Evolutionary conservation across 2,888 invertebrate species (phyloP), one percentile per base, ranked within the genome.

Genomic region (Doris montereyensis): DNA sequence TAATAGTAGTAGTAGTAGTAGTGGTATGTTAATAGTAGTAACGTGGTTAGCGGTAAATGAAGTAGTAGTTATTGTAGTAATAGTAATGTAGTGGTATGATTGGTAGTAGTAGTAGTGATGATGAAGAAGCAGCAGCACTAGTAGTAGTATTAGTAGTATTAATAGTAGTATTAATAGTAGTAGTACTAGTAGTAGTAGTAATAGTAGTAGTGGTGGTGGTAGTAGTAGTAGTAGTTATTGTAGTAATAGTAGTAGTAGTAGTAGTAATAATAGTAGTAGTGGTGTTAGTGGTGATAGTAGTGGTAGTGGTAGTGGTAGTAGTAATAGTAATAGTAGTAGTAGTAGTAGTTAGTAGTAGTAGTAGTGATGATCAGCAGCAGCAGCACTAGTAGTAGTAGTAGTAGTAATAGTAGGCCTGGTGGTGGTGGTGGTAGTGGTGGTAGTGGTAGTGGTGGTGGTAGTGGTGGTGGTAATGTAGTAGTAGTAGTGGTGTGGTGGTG

Each of bases 161-260:
- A n/a, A n/a, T n/a, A n/a, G n/a, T n/a, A 68, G 68, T 68, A 68
- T 24, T 30, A 68, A 30, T 30, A 68, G 68, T 24, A 68, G 68
- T 24, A 68, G 68, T 68, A 68, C 28, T 68, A 68, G 68, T 30
- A 68, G 68, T 68, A 68, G 68, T 68, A 68, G 68, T 30, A 68
- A 30, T 68, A 68, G 68, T 68, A 68, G 68, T 68, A 68, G 68
- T 68, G 28, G 68, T 68, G 28, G 68, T 68, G 28, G 68, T 68
- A 68, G 68, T 68, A 68, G 68, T 68, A 13, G 32, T 10, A n/a
- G 4, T 10, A n/a, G 5, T 8, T 8, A 10, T n/a, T n/a, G n/a
- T n/a, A n/a, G n/a, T n/a, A n/a, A n/a, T n/a, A n/a, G n/a, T n/a
- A n/a, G n/a, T n/a, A n/a, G n/a, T n/a, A n/a, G n/a, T n/a, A n/a